Percentiles rank a stretch among this genome's conserved stretches.
Evolutionary conservation across 1,140 invertebrate species (phyloP).

Genomic region (Druon quercuslanigerum): DNA sequence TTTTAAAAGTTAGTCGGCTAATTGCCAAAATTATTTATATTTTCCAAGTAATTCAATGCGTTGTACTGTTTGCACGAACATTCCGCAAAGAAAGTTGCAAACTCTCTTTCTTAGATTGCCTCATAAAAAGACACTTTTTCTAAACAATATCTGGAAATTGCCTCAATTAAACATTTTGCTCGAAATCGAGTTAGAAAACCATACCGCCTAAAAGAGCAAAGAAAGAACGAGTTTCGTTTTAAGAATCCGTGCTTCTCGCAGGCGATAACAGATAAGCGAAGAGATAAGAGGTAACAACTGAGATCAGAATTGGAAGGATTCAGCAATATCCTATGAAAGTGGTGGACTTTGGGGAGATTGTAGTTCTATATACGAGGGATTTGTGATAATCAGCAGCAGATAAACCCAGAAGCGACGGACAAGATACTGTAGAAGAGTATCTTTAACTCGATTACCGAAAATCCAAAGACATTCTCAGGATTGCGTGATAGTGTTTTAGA

Average conservation of each 20-base stretch:
- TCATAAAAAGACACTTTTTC: too few relatives aligned
- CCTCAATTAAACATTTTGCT: too few relatives aligned
- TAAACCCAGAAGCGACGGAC: neutral
- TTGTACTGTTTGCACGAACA: too few relatives aligned
- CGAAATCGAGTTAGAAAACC: too few relatives aligned
- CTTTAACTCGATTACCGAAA: slow-evolving; percentile 39
- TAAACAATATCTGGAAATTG: too few relatives aligned
- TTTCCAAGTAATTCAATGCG: too few relatives aligned
- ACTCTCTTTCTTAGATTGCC: too few relatives aligned
- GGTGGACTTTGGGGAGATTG: neutral
- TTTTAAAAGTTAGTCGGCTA: too few relatives aligned
- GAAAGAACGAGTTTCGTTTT: neutral
- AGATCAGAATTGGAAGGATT: neutral
- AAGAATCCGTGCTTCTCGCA: neutral
- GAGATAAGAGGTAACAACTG: slow-evolving; percentile 5
- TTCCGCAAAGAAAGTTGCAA: too few relatives aligned
- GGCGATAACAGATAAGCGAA: slow-evolving; percentile 1
- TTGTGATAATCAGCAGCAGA: slow-evolving; percentile 6
- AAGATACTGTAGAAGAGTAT: neutral
- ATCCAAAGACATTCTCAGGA: slow-evolving; percentile 8
- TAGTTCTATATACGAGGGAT: neutral
- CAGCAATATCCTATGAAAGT: slow-evolving; percentile 9
- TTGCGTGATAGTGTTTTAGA: too few relatives aligned
- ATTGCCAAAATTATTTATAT: too few relatives aligned
- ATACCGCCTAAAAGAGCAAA: neutral